These are phyloP conservation scores for Tholera decimalis DNA, from an alignment of 2,888 invertebrate genomes.

Conservation along the genomic window DNA sequence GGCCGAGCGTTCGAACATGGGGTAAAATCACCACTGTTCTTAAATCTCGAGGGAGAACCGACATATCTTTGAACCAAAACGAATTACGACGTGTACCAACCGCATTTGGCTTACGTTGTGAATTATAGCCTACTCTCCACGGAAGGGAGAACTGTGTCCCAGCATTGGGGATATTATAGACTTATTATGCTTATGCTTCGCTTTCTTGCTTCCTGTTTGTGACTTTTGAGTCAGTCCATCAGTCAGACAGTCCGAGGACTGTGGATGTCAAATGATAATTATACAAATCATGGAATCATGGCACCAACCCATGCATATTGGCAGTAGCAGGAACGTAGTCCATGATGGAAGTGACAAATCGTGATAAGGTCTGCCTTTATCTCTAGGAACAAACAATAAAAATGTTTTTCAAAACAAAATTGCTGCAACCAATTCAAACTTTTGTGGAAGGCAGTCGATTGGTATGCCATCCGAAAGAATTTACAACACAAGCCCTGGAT, in stretches of 20 bases:
- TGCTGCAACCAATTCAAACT: slow-evolving; percentile 26
- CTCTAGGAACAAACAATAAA: slow-evolving; percentile 4
- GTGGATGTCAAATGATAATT: background rate
- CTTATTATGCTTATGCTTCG: too few relatives aligned
- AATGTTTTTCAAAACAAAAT: slow-evolving; percentile 11
- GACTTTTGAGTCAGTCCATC: too few relatives aligned
- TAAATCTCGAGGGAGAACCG: too few relatives aligned
- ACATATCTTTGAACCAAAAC: too few relatives aligned
- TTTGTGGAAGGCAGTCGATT: slow-evolving; percentile 33
- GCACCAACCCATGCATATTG: background rate
- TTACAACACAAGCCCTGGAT: slow-evolving; percentile 52
- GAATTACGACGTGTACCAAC: too few relatives aligned
- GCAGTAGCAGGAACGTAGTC: background rate
- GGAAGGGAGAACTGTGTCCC: too few relatives aligned
- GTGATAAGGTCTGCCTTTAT: background rate
- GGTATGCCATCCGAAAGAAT: slow-evolving; percentile 51
- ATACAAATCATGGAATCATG: background rate
- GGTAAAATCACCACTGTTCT: too few relatives aligned
- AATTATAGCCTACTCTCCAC: too few relatives aligned
- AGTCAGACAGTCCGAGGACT: too few relatives aligned
- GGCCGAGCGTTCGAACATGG: background rate
- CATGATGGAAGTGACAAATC: background rate
- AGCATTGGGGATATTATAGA: too few relatives aligned
- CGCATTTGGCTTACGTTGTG: too few relatives aligned
- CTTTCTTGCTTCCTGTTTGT: too few relatives aligned